These are phyloP conservation scores for Reticulitermes lucifugus DNA, from an alignment of 2,888 invertebrate genomes.

Conservation along the genomic window DNA sequence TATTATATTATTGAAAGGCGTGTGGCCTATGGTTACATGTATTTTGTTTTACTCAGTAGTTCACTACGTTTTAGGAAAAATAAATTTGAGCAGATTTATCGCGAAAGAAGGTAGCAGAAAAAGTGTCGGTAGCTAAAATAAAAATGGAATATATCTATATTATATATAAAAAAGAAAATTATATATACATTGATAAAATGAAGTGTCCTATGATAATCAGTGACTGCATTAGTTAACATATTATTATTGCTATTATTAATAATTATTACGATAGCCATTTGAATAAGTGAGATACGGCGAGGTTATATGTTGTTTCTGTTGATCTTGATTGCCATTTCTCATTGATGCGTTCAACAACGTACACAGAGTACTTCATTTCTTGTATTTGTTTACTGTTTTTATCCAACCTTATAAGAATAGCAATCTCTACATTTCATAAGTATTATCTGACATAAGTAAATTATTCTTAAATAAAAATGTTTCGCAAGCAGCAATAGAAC, in stretches of 20 bases:
- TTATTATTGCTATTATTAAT: slow-evolving; percentile 14
- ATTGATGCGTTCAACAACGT: slow-evolving; percentile 4
- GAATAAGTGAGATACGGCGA: slow-evolving; percentile 14
- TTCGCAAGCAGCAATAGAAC: slow-evolving; percentile 30
- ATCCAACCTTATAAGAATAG: slow-evolving; percentile 3
- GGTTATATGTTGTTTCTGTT: slow-evolving; percentile 23
- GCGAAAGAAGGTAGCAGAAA: slow-evolving; percentile 49
- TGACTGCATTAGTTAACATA: slow-evolving; percentile 51
- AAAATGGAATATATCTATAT: slow-evolving; percentile 53
- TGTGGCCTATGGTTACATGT: slow-evolving; percentile 43
- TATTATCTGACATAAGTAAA: not conserved
- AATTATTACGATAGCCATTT: slow-evolving; percentile 26
- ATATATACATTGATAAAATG: slow-evolving; percentile 52
- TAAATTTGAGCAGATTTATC: slow-evolving; percentile 50
- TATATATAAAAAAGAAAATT: slow-evolving; percentile 53
- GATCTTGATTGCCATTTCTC: not conserved
- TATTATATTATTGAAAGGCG: slow-evolving; percentile 43
- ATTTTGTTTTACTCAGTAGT: slow-evolving; percentile 49
- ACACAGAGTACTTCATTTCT: slow-evolving; percentile 25
- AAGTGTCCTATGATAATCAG: slow-evolving; percentile 54
- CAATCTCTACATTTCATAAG: slow-evolving; percentile 13
- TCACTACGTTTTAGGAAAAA: slow-evolving; percentile 51
- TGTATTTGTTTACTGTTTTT: not conserved
- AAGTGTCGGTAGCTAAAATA: slow-evolving; percentile 54
- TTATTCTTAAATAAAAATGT: slow-evolving; percentile 20